phyloP scores from a whole-genome alignment of 1,140 invertebrate species.

The Sminthurides bifidus region DNA sequence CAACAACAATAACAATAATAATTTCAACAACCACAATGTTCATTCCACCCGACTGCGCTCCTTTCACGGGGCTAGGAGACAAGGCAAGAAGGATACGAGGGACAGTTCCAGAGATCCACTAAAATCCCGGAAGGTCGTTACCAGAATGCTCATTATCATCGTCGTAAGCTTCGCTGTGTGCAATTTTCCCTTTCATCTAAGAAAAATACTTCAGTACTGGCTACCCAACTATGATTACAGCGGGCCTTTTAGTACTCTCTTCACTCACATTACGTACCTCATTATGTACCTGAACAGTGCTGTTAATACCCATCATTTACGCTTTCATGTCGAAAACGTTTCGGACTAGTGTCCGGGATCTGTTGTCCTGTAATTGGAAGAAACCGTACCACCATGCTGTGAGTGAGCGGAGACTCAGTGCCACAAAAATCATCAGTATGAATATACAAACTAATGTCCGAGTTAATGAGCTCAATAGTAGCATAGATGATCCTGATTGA shows the following conservation, averaged over 20 bases:
- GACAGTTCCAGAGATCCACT: slow-evolving; percentile 6
- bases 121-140: slow-evolving; percentile 35
- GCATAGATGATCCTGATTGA: too few species aligned
- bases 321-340: slow-evolving; percentile 61
- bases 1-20: too few species aligned
- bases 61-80: too few species aligned
- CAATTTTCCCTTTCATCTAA: slow-evolving; percentile 68
- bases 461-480: too few species aligned
- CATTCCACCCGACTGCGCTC: too few species aligned
- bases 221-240: slow-evolving; percentile 49
- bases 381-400: too few species aligned
- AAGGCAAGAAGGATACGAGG: too few species aligned
- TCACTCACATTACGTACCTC: slow-evolving; percentile 66
- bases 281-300: slow-evolving; percentile 72
- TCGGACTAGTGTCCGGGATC: slow-evolving; percentile 33
- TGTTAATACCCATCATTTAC: slow-evolving; percentile 70
- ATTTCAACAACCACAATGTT: too few species aligned
- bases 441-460: too few species aligned
- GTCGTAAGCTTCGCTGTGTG: slow-evolving; percentile 69
- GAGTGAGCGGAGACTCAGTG: too few species aligned
- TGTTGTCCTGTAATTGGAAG: too few species aligned
- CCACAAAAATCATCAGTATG: too few species aligned
- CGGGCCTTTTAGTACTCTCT: slow-evolving; percentile 53
- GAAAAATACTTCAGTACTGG: slow-evolving; percentile 66
- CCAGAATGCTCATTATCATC: slow-evolving; percentile 64